Base-by-base conservation (phyloP, 1,140 invertebrate species). In the Wasmannia auropunctata region DNA sequence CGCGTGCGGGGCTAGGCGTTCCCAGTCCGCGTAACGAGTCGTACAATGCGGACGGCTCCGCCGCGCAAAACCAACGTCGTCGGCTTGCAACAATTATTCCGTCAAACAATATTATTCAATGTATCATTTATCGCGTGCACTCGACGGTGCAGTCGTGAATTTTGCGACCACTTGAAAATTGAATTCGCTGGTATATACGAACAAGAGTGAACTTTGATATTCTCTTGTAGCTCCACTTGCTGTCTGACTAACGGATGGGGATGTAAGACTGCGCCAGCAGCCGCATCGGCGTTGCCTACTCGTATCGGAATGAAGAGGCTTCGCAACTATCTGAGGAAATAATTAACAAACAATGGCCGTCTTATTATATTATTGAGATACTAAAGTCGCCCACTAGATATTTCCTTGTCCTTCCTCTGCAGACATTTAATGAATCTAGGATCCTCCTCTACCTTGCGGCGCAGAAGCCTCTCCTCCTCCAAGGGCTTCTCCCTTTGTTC, bases 71-170 rank as follows among this genome's bases (percentile, higher is more conserved):
- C 31, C 19, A 2, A 16, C 25, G 16, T 25, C n/a, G 43, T 25
- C 37, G n/a, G n/a, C n/a, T n/a, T n/a, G n/a, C 43, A 3, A 28
- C 25, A 22, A 31, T 81, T 72, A 72, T 81, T 72, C 7, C 28
- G n/a, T 79, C 51, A 72, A 81, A n/a, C n/a, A n/a, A n/a, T n/a
- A n/a, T 81, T 72, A 81, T 34, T 81, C 37, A 25, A 22, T 28
- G 25, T 19, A 19, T 3, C 16, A 5, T 4, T 14, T 56, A 49
- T 69, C 34, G 3, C 40, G 11, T 4, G 22, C 19, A 31, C 14
- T 31, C 28, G 11, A 43, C 14, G 43, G 1, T 11, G 40, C 40
- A 43, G 10, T 46, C 19, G n/a, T 11, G 16, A 25, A 28, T 49
- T 65, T 65, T 16, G 19, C 43, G 31, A 49, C n/a, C 14, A 19